phyloP scores from a whole-genome alignment of 1,140 invertebrate genomes.

The Meloidogyne exigua region DNA sequence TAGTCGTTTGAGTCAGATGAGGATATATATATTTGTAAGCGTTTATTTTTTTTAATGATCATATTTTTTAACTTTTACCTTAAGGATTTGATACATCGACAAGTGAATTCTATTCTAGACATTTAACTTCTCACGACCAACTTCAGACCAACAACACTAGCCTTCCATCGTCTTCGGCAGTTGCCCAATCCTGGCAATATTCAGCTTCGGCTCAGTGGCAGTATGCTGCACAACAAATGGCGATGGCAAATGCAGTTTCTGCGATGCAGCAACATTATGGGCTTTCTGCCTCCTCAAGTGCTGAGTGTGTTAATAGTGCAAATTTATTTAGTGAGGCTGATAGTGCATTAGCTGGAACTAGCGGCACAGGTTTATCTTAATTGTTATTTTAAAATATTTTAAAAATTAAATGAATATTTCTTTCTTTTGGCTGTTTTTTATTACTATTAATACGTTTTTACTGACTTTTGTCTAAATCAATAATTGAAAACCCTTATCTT shows the following conservation, averaged over 20 bases:
- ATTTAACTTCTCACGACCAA: background rate
- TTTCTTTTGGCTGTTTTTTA: background rate
- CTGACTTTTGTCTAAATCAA: background rate
- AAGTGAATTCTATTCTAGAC: background rate
- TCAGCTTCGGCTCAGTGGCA: conserved; percentile 12
- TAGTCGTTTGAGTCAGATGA: too few relatives aligned
- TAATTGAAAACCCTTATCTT: background rate
- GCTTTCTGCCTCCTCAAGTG: background rate
- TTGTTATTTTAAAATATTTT: background rate
- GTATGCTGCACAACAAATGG: conserved; percentile 7
- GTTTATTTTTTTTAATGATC: too few relatives aligned
- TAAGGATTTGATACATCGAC: background rate
- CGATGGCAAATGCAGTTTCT: conserved; percentile 13
- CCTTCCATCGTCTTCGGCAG: background rate
- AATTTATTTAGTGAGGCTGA: conserved; percentile 5
- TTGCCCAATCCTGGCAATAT: conserved; percentile 8
- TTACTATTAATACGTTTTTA: background rate
- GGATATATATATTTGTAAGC: too few relatives aligned
- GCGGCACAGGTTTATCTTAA: background rate
- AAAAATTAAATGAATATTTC: background rate
- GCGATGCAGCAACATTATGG: conserved; percentile 24
- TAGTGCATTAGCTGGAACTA: background rate
- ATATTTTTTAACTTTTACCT: background rate
- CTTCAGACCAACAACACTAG: background rate
- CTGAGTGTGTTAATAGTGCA: background rate